Percentiles rank a stretch among this genome's conserved stretches.
These are phyloP conservation scores for Acleris cristana DNA, from an alignment of 2,888 invertebrate species.

Conservation along the genomic window DNA sequence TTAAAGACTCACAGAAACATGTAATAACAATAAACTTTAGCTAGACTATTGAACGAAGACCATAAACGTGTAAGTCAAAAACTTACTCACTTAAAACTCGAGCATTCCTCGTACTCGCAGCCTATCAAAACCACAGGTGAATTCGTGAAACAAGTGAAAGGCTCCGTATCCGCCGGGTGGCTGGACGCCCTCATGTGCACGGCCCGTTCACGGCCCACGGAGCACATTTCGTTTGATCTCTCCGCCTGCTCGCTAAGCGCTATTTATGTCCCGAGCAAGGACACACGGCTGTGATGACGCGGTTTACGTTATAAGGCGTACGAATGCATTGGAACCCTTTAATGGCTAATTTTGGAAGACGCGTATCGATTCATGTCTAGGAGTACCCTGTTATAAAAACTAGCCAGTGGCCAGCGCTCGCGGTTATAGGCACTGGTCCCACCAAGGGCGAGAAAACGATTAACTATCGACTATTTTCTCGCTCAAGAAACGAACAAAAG, in stretches of 20 bases:
- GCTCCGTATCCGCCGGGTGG: constrained; percentile 36
- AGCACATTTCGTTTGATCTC: constrained; percentile 83
- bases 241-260: constrained; percentile 67
- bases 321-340: constrained; percentile 39
- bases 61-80: too few species aligned
- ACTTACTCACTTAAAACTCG: neutral
- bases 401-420: too few species aligned
- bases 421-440: too few species aligned
- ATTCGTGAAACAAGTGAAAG: constrained; percentile 33
- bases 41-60: too few species aligned
- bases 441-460: too few species aligned
- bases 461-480: too few species aligned
- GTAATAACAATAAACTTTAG: too few species aligned
- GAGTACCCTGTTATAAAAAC: too few species aligned
- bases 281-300: constrained; percentile 63
- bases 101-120: constrained; percentile 4
- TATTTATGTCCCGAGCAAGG: constrained; percentile 76
- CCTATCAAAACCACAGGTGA: constrained; percentile 24
- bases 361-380: neutral
- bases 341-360: constrained; percentile 28
- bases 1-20: too few species aligned
- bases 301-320: constrained; percentile 52
- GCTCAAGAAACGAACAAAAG: too few species aligned
- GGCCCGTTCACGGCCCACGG: constrained; percentile 73
- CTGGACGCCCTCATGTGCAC: constrained; percentile 72